Conservation (phyloP, 2,113 vertebrate genomes). For the Isurus oxyrinchus region DNA sequence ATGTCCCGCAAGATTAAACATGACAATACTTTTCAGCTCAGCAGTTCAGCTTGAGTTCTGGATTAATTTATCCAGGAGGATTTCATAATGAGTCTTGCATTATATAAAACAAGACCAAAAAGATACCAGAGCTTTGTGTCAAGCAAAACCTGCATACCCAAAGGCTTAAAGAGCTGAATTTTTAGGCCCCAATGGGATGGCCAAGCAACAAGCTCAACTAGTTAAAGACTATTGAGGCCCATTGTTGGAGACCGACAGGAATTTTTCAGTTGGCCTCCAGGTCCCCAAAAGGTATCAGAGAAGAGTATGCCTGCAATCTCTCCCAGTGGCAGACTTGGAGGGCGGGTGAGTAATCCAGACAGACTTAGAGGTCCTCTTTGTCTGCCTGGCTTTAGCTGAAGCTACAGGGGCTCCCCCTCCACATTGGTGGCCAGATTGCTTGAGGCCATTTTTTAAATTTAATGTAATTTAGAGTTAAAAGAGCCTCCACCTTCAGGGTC, state of each 20-base stretch:
- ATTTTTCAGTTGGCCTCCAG: not conserved
- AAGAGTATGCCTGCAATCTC: too few relatives aligned
- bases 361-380: too few relatives aligned
- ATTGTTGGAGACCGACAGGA: not conserved
- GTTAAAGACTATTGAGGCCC: not conserved
- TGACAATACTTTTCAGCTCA: not conserved
- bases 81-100: not conserved
- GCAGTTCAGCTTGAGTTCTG: not conserved
- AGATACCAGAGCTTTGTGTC: not conserved
- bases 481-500: not conserved
- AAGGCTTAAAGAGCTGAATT: not conserved
- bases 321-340: too few relatives aligned
- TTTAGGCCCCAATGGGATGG: not conserved
- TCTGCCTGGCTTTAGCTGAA: not conserved
- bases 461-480: not conserved
- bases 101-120: not conserved
- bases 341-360: too few relatives aligned
- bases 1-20: not conserved
- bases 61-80: not conserved
- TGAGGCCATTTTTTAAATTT: not conserved
- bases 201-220: not conserved
- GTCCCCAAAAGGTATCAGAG: too few relatives aligned
- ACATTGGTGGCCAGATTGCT: not conserved
- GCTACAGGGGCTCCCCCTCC: too few relatives aligned
- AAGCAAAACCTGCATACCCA: not conserved